Conservation (phyloP, 2,888 invertebrate genomes). For the Anoncus sp. region DNA sequence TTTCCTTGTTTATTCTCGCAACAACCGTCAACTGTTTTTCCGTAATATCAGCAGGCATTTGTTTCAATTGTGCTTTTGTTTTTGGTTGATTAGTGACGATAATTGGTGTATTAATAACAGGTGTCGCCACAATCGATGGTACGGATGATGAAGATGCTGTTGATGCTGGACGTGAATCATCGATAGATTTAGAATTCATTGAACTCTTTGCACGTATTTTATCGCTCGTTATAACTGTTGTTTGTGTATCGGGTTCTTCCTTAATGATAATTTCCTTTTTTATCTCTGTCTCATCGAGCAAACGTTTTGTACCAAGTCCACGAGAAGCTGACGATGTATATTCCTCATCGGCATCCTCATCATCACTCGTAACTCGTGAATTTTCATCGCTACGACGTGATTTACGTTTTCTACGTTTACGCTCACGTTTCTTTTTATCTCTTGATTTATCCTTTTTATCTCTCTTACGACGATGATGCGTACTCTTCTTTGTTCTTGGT, state of each 20-base stretch:
- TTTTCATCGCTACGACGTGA: constrained; percentile 27
- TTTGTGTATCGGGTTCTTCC: constrained; percentile 25
- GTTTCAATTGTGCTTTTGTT: constrained; percentile 77
- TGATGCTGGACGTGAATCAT: background rate
- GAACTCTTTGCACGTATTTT: constrained; percentile 20
- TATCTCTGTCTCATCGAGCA: constrained; percentile 75
- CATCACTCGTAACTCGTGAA: constrained; percentile 20
- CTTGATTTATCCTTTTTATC: constrained; percentile 65
- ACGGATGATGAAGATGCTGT: constrained; percentile 21
- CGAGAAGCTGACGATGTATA: constrained; percentile 1
- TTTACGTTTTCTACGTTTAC: constrained; percentile 44
- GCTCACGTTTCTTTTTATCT: constrained; percentile 68
- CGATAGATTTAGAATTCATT: background rate
- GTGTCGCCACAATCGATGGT: background rate
- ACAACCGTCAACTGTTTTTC: constrained; percentile 14
- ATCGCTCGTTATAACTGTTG: background rate
- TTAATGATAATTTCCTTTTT: constrained; percentile 70
- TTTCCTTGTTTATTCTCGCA: constrained; percentile 4
- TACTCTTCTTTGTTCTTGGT: constrained; percentile 65
- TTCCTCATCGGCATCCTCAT: constrained; percentile 22
- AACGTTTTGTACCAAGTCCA: constrained; percentile 38
- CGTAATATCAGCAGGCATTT: constrained; percentile 68
- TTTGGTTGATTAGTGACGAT: constrained; percentile 63
- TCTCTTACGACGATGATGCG: constrained; percentile 63
- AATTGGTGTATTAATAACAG: background rate